A percentile compares a stretch with the other conserved stretches of the same genome.
Conservation (phyloP, 2,888 invertebrate genomes). For the Coenonympha arcania region DNA sequence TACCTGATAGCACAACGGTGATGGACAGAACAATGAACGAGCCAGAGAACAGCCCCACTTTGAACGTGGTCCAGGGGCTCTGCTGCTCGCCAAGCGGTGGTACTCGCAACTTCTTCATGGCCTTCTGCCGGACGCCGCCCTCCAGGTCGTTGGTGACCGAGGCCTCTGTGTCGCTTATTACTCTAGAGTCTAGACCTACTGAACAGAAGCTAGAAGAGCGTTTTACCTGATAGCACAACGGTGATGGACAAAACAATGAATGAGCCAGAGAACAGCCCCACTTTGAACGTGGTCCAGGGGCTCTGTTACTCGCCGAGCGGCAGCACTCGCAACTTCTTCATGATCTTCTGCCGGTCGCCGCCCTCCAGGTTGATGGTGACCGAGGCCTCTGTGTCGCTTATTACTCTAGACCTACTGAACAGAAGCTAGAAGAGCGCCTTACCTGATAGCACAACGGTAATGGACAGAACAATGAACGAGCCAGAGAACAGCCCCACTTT, state of each 20-base stretch:
- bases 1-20: slow-evolving; percentile 90
- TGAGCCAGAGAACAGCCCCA: slow-evolving; percentile 86
- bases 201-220: no score
- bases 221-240: slow-evolving; percentile 89
- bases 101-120: slow-evolving; percentile 97
- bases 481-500: slow-evolving; percentile 97
- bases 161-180: slow-evolving; percentile 95
- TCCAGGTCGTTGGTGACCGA: slow-evolving; percentile 89
- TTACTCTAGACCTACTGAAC: no score
- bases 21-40: slow-evolving; percentile 91
- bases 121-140: slow-evolving; percentile 94
- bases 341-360: slow-evolving; percentile 96
- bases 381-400: no score
- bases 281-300: slow-evolving; percentile 93
- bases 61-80: slow-evolving; percentile 96
- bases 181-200: no score
- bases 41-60: slow-evolving; percentile 96
- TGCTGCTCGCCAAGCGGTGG: slow-evolving; percentile 98
- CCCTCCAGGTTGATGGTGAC: slow-evolving; percentile 91
- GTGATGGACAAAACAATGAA: slow-evolving; percentile 91
- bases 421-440: slow-evolving; percentile 33
- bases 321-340: slow-evolving; percentile 97
- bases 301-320: slow-evolving; percentile 97
- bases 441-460: slow-evolving; percentile 92
- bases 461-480: slow-evolving; percentile 89